phyloP scores from a whole-genome alignment of 1,140 invertebrate species.

The Rhopalosiphum maidis region DNA sequence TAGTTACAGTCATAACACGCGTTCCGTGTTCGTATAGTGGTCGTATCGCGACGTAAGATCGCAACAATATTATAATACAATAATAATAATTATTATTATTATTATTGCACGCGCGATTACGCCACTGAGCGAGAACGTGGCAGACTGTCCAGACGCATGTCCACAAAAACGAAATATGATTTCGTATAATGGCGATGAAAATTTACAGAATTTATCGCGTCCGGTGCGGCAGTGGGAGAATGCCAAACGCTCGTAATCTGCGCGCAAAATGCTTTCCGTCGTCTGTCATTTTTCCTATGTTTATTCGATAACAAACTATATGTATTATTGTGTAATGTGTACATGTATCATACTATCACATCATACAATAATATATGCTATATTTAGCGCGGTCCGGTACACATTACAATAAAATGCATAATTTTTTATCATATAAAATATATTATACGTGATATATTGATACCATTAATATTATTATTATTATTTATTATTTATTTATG shows the following conservation, averaged over 20 bases:
- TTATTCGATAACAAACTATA: not conserved
- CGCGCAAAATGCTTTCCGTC: not conserved
- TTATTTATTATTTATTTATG: slow-evolving; percentile 3
- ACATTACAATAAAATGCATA: not conserved
- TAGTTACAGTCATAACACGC: not conserved
- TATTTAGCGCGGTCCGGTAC: not conserved
- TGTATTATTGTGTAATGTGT: not conserved
- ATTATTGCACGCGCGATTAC: not conserved
- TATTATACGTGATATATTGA: not conserved
- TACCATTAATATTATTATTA: no score
- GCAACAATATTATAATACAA: not conserved
- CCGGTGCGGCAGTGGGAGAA: not conserved
- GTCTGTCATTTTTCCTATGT: not conserved
- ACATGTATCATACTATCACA: no score
- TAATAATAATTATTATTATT: not conserved
- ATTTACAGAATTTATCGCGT: not conserved
- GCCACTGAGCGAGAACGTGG: not conserved
- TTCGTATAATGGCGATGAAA: not conserved
- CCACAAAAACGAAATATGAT: not conserved
- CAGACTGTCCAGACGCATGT: not conserved
- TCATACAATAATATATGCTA: not conserved
- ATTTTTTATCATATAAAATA: not conserved
- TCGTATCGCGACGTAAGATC: not conserved
- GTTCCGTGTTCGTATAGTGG: no score
- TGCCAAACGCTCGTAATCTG: not conserved